Base-by-base conservation (phyloP, 2,888 invertebrate genomes). In the Druceiella hillmani region DNA sequence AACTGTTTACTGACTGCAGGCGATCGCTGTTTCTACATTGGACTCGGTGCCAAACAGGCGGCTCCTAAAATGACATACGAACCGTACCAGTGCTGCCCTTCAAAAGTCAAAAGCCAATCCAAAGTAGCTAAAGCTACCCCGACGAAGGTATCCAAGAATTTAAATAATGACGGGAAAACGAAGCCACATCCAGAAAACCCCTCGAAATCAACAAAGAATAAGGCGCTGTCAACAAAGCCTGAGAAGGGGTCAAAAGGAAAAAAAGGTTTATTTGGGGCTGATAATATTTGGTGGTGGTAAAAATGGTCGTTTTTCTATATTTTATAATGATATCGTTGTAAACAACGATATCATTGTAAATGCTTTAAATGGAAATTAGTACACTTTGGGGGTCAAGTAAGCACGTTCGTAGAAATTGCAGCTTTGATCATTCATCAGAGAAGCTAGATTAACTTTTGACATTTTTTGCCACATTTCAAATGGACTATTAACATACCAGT, bases 1-100 rank as follows among this genome's bases (percentile, higher is more conserved):
- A 75, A 78, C 75, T 86, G 85, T 87, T 86, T 87, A 84, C 83
- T 83, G 84, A 79, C 81, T 82, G 86, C 87, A 90, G 90, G 89
- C 85, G 89, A 89, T 83, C 88, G 88, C 81, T 90, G 90, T 83
- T 89, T 90, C 87, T 87, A 87, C 87, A 87, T 90, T 79, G 90
- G 89, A 78, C 81, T 90, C 82, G 88, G 87, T 75, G 86, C 86
- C 75, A 84, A 84, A 76, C 78, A 75, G 68, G 78, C 78, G 61
- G 75, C 80, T 67, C 81, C 82, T 67, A 78, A 78, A 71, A 74
- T 77, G 71, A 79, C 84, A 70, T 87, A 84, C 75, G 85, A 84
- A 80, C 86, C 89, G 64, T 90, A 86, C 81, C 88, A 88, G 77
- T 89, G 89, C 81, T 90, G 89, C 78, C 89, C 88, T 67, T 83